Evolutionary conservation across 2,888 invertebrate genomes (phyloP).

Genomic region (Aleiodes testaceus): DNA sequence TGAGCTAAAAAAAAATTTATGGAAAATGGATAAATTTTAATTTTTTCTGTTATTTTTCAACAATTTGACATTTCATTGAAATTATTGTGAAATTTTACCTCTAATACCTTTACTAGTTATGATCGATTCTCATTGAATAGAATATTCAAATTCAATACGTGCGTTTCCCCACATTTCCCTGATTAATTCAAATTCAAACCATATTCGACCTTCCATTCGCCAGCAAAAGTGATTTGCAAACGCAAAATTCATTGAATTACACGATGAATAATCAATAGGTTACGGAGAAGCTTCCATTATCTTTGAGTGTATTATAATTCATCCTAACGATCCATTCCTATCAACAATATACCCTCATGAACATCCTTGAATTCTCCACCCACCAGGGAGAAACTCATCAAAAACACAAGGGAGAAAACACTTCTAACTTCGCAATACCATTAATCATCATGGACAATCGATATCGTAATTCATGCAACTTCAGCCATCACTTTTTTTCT

Average conservation of each 20-base stretch:
- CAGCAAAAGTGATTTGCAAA: neutral
- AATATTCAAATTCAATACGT: too few species aligned
- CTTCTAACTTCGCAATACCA: conserved; percentile 42
- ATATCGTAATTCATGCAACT: conserved; percentile 42
- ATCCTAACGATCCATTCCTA: neutral
- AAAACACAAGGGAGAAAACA: neutral
- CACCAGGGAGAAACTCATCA: neutral
- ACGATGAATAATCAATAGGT: neutral
- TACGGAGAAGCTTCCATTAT: conserved; percentile 26
- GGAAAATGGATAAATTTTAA: too few species aligned
- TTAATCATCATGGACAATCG: conserved; percentile 62
- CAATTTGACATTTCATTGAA: too few species aligned
- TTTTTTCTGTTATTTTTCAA: too few species aligned
- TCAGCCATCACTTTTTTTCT: neutral
- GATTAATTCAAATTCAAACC: neutral
- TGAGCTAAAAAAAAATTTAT: too few species aligned
- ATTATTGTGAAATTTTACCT: too few species aligned
- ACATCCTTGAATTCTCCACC: neutral
- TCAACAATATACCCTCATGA: neutral
- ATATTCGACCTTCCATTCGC: neutral
- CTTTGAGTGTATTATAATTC: conserved; percentile 14
- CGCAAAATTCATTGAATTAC: neutral
- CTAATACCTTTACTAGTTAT: too few species aligned
- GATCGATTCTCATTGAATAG: too few species aligned
- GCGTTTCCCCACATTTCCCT: too few species aligned